Evolutionary conservation across 2,113 vertebrate genomes (phyloP).

Genomic region (Cochlearius cochlearius): DNA sequence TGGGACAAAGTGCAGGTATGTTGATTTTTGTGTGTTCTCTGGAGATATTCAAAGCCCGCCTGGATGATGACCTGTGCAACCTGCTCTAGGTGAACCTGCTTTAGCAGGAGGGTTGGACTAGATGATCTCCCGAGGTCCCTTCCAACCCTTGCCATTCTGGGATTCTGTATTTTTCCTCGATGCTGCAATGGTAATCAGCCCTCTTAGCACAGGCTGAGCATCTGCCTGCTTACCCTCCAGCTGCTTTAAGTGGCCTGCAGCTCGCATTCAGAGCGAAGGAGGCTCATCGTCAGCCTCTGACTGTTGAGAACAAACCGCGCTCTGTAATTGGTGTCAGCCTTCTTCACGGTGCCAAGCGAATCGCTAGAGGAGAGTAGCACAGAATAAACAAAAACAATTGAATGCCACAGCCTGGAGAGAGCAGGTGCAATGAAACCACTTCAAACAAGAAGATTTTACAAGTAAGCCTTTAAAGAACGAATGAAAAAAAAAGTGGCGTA

Average conservation of each 20-base stretch:
- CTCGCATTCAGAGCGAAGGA: background rate
- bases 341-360: background rate
- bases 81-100: no score
- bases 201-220: background rate
- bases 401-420: background rate
- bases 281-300: background rate
- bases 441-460: background rate
- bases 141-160: no score
- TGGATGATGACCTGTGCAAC: no score
- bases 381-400: background rate
- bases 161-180: background rate
- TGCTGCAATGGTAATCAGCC: background rate
- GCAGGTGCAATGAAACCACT: constrained; percentile 24
- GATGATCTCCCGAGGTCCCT: no score
- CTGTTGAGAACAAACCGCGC: background rate
- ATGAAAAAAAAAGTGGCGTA: background rate
- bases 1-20: background rate
- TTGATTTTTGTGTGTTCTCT: background rate
- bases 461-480: background rate
- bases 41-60: no score
- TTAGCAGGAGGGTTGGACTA: no score
- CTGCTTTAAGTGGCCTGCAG: background rate
- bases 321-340: background rate
- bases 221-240: background rate
- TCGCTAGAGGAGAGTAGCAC: background rate